A percentile compares a stretch with the other conserved stretches of the same genome.
phyloP scores from a whole-genome alignment of 2,113 vertebrate genomes.

The Hyperopisus bebe region DNA sequence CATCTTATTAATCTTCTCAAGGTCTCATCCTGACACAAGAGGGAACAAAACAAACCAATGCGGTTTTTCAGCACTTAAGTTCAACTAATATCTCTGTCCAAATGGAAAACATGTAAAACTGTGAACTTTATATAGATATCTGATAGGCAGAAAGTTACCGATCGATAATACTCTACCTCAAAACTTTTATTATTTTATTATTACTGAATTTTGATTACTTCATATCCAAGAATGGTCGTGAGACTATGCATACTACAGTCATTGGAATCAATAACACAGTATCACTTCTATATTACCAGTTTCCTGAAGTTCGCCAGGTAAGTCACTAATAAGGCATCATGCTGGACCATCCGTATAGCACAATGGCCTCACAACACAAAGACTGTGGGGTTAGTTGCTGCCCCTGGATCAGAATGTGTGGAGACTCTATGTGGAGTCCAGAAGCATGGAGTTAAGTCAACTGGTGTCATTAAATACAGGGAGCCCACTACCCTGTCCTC shows the following conservation, averaged over 20 bases:
- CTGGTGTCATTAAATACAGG: neutral
- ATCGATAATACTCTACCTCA: neutral
- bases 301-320: neutral
- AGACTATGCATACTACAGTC: neutral
- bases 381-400: neutral
- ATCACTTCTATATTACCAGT: neutral
- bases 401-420: neutral
- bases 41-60: neutral
- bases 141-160: neutral
- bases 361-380: neutral
- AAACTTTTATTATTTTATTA: neutral
- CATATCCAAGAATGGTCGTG: neutral
- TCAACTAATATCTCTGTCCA: neutral
- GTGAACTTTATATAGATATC: neutral
- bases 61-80: neutral
- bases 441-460: too few species aligned
- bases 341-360: neutral
- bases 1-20: neutral
- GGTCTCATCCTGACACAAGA: neutral
- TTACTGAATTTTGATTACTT: neutral
- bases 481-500: neutral
- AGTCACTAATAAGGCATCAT: neutral
- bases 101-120: neutral
- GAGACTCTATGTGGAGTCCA: neutral
- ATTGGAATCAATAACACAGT: neutral